Evolutionary conservation across 1,140 invertebrate species (phyloP), one percentile per base, ranked within the genome.

Genomic region (Camponotus pennsylvanicus): DNA sequence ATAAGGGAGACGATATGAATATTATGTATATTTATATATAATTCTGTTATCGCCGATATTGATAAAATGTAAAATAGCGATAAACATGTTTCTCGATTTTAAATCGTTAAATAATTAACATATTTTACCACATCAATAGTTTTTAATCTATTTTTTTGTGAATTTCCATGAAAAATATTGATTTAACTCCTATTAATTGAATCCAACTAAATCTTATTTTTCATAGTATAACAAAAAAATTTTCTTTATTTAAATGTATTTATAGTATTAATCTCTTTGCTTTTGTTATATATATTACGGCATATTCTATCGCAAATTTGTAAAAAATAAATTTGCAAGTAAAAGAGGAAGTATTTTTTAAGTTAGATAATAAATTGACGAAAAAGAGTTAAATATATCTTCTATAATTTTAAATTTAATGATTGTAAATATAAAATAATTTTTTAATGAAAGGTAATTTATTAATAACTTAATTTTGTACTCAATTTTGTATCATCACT

Each of bases 361-460:
- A 37, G 18, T 78, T 77, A n/a, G 15, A 64, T 34, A 6, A 64
- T 64, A 66, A 66, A 49, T 27, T 27, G 27, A 27, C 45, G 1
- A 37, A 21, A 66, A 49, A 18, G 3, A 15, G 13, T 15, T 64
- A n/a, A 66, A 21, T 3, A 15, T 52, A 45, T 64, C 66, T 3
- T 3, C 6, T 3, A 64, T 21, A 0, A 49, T 64, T 45, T 66
- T 34, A 2, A 34, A 64, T 77, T 77, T 64, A 45, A 34, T 49
- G 5, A 49, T 78, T 34, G 11, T 37, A 61, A 59, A 59, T 57
- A 42, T 76, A 76, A 76, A 66, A 13, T 78, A 78, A 78, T 78
- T 77, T 5, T 45, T 66, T 45, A 3, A 64, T 52, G 13, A 15
- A 32, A 37, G 13, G 49, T 21, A 64, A 45, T 8, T 42, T 2